Evolutionary conservation across 2,113 vertebrate species (phyloP), one percentile per base, ranked within the genome.

Genomic region (Cheirogaleus medius): DNA sequence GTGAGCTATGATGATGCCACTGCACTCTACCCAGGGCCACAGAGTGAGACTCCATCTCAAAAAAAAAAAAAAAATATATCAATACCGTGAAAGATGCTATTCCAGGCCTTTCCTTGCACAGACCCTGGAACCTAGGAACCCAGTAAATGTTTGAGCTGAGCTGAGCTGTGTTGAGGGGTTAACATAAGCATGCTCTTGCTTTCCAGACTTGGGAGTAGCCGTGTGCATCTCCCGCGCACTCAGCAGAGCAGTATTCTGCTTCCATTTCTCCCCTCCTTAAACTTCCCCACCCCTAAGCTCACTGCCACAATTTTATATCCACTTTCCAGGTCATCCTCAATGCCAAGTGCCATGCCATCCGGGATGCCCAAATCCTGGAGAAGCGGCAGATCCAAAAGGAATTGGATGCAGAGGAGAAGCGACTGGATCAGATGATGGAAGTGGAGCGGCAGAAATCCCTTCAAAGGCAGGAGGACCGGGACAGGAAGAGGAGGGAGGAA

Each of bases 401-500:
- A 96, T 2, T 99, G 96, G 85, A 95, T 4, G 98, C 99, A 13
- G 99, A 99, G 94, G 99, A 99, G 94, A 98, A 95, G 96, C 98
- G 99, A 2, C 95, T 99, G 97, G 99, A 99, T 93, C 97, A 86
- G 73, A 99, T 99, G 99, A 99, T 99, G 99, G 99, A 99, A 97
- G 96, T 98, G 78, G 99, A 99, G 25, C 98, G 99, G 39, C 97
- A 97, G 60, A 99, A 98, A 90, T 99, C 98, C 4, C 13, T 99
- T 3, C 98, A 99, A 92, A 98, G 97, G 58, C 97, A 99, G 97
- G 98, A 99, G 44, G 97, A 99, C 11, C 98, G 98, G 27, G 98
- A 99, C 11, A 90, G 54, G 94, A 98, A 97, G 81, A 98, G 98
- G 95, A 99, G 98, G 96, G 95, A 99, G 87, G 98, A 99, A 97